Evolutionary conservation across 2,888 invertebrate genomes (phyloP), one percentile per base, ranked within the genome.

Genomic region (Alviniconcha strummeri): DNA sequence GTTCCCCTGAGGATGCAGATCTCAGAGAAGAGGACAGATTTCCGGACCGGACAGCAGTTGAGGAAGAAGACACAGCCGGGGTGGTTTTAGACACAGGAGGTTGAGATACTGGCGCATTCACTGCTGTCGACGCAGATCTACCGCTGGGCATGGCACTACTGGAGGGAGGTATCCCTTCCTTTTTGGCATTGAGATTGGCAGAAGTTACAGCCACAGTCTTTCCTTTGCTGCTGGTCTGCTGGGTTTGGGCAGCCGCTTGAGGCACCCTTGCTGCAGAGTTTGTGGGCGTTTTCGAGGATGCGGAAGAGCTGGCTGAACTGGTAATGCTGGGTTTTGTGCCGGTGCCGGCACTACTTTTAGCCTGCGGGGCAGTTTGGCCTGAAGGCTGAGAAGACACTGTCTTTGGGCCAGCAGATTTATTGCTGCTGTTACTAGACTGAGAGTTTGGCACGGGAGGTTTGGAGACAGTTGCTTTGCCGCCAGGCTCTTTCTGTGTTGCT

Each of bases 401-500:
- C 15, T 64, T 78, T 19, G 60, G 78, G 56, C 64, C 64, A 64
- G 52, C 60, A 52, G 78, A 64, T 19, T 60, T 60, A 64, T 36
- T 52, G 15, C 60, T 36, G 13, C 13, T 64, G 8, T n/a, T 36
- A 1, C 13, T 19, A 64, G 60, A 64, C 64, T 60, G 78, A 64
- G 56, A 64, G 11, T 78, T 78, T 78, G 78, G 78, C 78, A 78
- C 78, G 36, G 78, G 64, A 6, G 78, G 78, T 64, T 78, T 78
- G 57, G 64, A 60, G 60, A 64, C 64, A 78, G 13, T 36, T 13
- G 64, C 15, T 60, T 64, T 78, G 78, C 36, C n/a, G n/a, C n/a
- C 15, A 11, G 64, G 17, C 57, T 77, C 57, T 19, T 64, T 78
- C 9, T 78, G 78, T 76, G 55, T n/a, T 76, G 13, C 55, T 75